These are phyloP conservation scores for Euphonia xanthogaster DNA, from an alignment of 2,797 vertebrate species.

Conservation along the genomic window DNA sequence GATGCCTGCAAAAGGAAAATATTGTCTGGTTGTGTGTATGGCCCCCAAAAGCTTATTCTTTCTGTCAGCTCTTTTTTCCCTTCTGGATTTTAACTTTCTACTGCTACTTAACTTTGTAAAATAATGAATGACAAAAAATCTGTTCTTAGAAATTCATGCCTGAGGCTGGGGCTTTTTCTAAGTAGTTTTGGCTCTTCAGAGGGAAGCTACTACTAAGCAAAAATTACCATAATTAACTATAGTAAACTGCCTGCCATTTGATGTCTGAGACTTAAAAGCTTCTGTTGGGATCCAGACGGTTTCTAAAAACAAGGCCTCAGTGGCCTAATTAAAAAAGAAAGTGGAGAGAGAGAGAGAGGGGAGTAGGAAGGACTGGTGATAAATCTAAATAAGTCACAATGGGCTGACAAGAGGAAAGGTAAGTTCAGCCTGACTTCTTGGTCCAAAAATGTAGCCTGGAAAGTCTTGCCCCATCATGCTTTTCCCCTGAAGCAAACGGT, in stretches of 20 bases:
- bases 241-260: slow-evolving; percentile 57
- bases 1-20: neutral
- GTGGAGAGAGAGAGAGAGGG: neutral
- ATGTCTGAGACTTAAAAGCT: slow-evolving; percentile 54
- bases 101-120: slow-evolving; percentile 22
- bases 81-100: slow-evolving; percentile 27
- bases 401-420: neutral
- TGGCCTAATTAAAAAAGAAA: slow-evolving; percentile 54
- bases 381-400: slow-evolving; percentile 14
- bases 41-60: neutral
- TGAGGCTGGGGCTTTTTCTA: slow-evolving; percentile 53
- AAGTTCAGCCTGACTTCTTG: neutral
- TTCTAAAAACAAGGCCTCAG: slow-evolving; percentile 38
- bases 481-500: neutral
- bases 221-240: slow-evolving; percentile 65
- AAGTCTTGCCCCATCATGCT: neutral
- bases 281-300: neutral
- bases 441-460: neutral
- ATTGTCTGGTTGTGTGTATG: neutral
- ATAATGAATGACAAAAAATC: slow-evolving; percentile 43
- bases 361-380: neutral
- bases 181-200: slow-evolving; percentile 52
- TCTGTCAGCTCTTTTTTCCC: neutral
- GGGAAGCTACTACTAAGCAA: slow-evolving; percentile 38
- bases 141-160: slow-evolving; percentile 59